Base-by-base conservation (phyloP, 2,888 invertebrate genomes). In the Dolichomitus sp. region DNA sequence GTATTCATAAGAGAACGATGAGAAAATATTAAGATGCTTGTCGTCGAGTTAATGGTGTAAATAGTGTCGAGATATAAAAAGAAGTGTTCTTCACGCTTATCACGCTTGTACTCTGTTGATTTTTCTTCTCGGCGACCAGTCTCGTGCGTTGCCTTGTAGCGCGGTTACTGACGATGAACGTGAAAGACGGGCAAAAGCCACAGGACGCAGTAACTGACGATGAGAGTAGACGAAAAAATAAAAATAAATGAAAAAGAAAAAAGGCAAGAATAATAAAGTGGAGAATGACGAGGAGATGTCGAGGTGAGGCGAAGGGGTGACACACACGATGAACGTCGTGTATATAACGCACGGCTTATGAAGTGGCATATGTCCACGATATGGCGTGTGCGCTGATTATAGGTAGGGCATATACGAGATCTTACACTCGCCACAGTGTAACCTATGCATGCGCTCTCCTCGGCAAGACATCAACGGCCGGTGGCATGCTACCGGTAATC, bases 401-500 rank as follows among this genome's bases (percentile, higher is more conserved):
- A 73, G 68, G 76, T 80, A 61, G 19, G 65, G 27, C 23, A 17
- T 45, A 33, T 37, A 50, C 19, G 65, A 59, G 68, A 73, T 63
- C 42, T 52, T 57, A 1, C 66, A 57, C 23, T 50, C 42, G 45
- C 27, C 37, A 37, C 27, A n/a, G 66, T 42, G 37, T 27, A 48
- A 75, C 50, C 61, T 57, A 61, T 50, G 70, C 42, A 66, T 74
- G 19, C 48, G 14, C 37, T 57, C 52, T 61, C 14, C 52, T 7
- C 59, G 12, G 33, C 33, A 27, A 81, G 57, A 77, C 45, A 69
- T 74, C 57, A 50, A 48, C 57, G 57, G 19, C 37, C 33, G 57
- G 54, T 70, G 54, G 80, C 81, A 66, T 52, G 84, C 81, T 81
- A 81, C 84, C 74, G 81, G 78, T 81, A 83, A 81, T 83, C 80